Percentiles rank a stretch among this genome's conserved stretches.
Conservation (phyloP, 2,888 invertebrate species). For the Microchrysa polita region DNA sequence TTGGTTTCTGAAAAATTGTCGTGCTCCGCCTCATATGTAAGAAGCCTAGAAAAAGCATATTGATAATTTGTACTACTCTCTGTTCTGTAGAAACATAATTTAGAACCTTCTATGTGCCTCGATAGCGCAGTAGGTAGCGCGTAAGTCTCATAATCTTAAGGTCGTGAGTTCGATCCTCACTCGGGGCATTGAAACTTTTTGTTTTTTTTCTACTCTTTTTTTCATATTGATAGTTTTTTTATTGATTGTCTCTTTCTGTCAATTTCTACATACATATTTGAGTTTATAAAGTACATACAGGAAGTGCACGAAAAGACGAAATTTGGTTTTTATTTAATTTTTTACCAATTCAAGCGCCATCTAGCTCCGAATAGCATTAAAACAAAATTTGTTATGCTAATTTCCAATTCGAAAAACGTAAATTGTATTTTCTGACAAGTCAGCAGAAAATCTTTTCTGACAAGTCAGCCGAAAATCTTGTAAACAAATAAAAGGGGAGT, state of each 20-base stretch:
- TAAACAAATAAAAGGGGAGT: conserved; percentile 31
- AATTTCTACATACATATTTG: not conserved
- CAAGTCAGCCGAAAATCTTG: not conserved
- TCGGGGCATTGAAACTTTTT: conserved; percentile 56
- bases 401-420: no score
- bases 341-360: not conserved
- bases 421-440: no score
- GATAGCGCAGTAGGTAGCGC: conserved; percentile 62
- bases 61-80: no score
- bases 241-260: not conserved
- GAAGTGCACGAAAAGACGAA: not conserved
- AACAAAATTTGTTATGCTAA: no score
- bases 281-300: not conserved
- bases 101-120: conserved; percentile 56
- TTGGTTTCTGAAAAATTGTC: no score
- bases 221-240: not conserved
- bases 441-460: conserved; percentile 5
- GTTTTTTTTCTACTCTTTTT: not conserved
- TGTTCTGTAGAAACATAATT: no score
- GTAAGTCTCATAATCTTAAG: conserved; percentile 64
- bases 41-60: no score
- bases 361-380: no score
- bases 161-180: conserved; percentile 64
- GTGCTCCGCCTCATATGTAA: no score
- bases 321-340: not conserved